Conservation (phyloP, 2,113 vertebrate species). For the Plectropomus leopardus region DNA sequence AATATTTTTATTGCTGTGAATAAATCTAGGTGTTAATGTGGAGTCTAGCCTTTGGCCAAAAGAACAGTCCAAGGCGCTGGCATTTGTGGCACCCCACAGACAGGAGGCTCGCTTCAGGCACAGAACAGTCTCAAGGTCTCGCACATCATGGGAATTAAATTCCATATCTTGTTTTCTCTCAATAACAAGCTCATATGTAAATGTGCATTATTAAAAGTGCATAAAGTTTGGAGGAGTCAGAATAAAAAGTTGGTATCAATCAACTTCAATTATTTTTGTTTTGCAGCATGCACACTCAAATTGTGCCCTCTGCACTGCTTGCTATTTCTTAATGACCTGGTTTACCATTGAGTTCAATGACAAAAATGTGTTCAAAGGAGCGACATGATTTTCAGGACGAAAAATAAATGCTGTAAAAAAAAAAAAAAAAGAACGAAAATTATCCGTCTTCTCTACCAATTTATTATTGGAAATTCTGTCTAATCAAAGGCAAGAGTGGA, state of each 20-base stretch:
- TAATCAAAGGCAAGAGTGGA: conserved; percentile 50
- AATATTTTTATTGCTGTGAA: conserved; percentile 54
- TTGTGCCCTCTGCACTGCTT: conserved; percentile 61
- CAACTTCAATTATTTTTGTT: conserved; percentile 73
- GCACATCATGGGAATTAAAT: conserved; percentile 24
- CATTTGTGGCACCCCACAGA: conserved; percentile 42
- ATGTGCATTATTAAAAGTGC: conserved; percentile 59
- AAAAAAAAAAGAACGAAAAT: conserved; percentile 24
- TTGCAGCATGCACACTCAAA: conserved; percentile 41
- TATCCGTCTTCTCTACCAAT: background rate
- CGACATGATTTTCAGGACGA: conserved; percentile 20
- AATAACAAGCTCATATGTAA: conserved; percentile 51
- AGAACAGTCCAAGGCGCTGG: conserved; percentile 31
- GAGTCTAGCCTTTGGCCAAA: conserved; percentile 62
- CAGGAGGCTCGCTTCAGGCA: conserved; percentile 44
- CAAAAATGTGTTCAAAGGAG: conserved; percentile 60
- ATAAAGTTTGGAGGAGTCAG: conserved; percentile 52
- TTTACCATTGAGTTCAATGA: conserved; percentile 57
- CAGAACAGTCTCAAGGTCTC: conserved; percentile 34
- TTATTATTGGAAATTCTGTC: conserved; percentile 22
- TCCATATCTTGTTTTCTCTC: conserved; percentile 18
- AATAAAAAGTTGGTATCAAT: conserved; percentile 60
- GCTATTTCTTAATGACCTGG: conserved; percentile 74
- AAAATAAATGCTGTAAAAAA: background rate
- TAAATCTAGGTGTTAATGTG: conserved; percentile 49